These are phyloP conservation scores for Amiota communis DNA, from an alignment of 2,888 invertebrate species.

Conservation along the genomic window DNA sequence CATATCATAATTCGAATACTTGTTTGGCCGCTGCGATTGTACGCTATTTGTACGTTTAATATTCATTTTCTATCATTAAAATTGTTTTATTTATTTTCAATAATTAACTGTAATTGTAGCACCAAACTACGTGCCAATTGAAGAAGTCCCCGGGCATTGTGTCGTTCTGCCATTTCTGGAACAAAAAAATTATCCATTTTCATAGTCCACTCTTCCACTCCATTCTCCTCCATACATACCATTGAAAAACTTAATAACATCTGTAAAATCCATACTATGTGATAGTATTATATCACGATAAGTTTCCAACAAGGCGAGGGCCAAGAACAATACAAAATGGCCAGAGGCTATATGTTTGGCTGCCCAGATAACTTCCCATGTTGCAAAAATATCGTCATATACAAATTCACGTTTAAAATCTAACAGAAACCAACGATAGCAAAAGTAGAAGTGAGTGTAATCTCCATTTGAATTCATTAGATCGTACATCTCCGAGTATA, in stretches of 20 bases:
- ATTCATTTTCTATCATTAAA: too few relatives aligned
- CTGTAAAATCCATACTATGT: conserved; percentile 97
- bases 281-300: conserved; percentile 94
- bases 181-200: conserved; percentile 25
- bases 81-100: conserved; percentile 87
- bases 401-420: conserved; percentile 96
- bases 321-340: conserved; percentile 94
- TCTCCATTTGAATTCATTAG: conserved; percentile 96
- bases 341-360: conserved; percentile 88
- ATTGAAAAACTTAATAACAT: conserved; percentile 97
- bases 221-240: conserved; percentile 76
- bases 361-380: conserved; percentile 97
- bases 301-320: conserved; percentile 90
- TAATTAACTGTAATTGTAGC: conserved; percentile 89
- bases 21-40: too few relatives aligned
- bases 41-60: too few relatives aligned
- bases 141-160: conserved; percentile 88
- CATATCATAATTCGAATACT: too few relatives aligned
- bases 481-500: conserved; percentile 94
- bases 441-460: conserved; percentile 97
- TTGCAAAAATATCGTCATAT: conserved; percentile 92
- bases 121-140: conserved; percentile 90
- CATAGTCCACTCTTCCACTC: background rate
- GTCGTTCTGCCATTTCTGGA: conserved; percentile 96
- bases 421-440: conserved; percentile 96